Percentiles rank a stretch among this genome's conserved stretches.
These are phyloP conservation scores for Tromatobia lineatoria DNA, from an alignment of 2,888 invertebrate species.

Conservation along the genomic window DNA sequence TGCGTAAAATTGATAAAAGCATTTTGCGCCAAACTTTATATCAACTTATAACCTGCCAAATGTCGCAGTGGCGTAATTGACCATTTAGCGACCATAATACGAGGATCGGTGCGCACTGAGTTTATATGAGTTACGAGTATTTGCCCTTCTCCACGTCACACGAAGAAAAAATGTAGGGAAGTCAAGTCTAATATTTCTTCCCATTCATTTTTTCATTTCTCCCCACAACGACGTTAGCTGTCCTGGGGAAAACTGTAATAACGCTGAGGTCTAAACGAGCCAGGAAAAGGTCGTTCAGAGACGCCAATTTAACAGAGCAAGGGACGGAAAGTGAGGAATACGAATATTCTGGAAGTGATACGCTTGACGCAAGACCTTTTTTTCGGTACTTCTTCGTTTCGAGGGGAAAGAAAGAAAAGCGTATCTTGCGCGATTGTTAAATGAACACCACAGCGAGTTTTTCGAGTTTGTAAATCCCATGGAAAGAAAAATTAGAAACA, in stretches of 20 bases:
- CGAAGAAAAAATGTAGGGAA: not conserved
- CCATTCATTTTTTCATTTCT: not conserved
- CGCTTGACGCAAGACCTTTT: not conserved
- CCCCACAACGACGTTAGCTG: not conserved
- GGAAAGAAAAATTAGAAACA: not conserved
- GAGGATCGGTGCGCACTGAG: not conserved
- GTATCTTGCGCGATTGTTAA: not conserved
- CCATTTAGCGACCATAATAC: not conserved
- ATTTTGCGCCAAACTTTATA: not conserved
- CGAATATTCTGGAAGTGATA: not conserved
- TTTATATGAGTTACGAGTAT: not conserved
- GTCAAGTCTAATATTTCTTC: not conserved
- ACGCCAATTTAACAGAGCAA: constrained; percentile 35
- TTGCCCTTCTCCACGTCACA: not conserved
- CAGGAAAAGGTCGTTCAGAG: constrained; percentile 38
- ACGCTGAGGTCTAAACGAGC: constrained; percentile 27
- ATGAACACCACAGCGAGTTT: not conserved
- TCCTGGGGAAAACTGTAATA: constrained; percentile 20
- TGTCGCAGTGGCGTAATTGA: not conserved
- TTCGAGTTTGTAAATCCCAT: not conserved
- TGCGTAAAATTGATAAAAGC: not conserved
- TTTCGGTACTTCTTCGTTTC: not conserved
- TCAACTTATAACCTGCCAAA: not conserved
- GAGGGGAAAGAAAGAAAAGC: not conserved
- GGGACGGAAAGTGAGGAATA: not conserved